Conservation (phyloP, 2,888 invertebrate genomes). For the Entomobrya multifasciata region DNA sequence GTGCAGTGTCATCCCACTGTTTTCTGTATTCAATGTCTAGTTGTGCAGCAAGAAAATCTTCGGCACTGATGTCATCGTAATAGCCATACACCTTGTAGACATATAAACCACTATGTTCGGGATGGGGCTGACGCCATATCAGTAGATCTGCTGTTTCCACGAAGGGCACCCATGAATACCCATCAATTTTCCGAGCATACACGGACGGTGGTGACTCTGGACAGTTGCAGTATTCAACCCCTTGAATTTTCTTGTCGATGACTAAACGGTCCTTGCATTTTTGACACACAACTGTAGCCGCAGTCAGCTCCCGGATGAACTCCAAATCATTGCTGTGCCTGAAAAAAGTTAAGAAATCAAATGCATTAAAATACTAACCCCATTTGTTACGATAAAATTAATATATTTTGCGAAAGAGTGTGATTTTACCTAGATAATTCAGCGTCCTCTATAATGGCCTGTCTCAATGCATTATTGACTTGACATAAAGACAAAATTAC, state of each 20-base stretch:
- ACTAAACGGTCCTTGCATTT: conserved; percentile 82
- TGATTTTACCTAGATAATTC: conserved; percentile 68
- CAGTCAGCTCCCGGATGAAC: conserved; percentile 83
- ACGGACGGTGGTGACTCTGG: conserved; percentile 74
- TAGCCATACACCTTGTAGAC: conserved; percentile 93
- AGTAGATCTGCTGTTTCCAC: conserved; percentile 90
- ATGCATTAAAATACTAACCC: not conserved
- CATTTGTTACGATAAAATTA: too few species aligned
- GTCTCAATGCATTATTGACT: conserved; percentile 40
- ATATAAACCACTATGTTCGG: conserved; percentile 85
- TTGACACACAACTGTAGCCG: conserved; percentile 83
- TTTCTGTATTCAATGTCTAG: conserved; percentile 89
- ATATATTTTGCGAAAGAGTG: too few species aligned
- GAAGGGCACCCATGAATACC: conserved; percentile 88
- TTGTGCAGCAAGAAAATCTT: conserved; percentile 91
- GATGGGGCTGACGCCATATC: conserved; percentile 89
- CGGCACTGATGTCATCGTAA: conserved; percentile 89
- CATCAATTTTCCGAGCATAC: conserved; percentile 75
- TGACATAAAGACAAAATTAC: conserved; percentile 75
- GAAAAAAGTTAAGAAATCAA: conserved; percentile 71
- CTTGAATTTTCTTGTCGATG: conserved; percentile 81
- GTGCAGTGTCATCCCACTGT: conserved; percentile 90
- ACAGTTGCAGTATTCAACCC: conserved; percentile 83
- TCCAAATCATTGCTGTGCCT: conserved; percentile 84
- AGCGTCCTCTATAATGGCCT: conserved; percentile 56